A percentile compares a stretch with the other conserved stretches of the same genome.
Conservation (phyloP, 2,888 invertebrate species). For the Stramonita haemastoma region DNA sequence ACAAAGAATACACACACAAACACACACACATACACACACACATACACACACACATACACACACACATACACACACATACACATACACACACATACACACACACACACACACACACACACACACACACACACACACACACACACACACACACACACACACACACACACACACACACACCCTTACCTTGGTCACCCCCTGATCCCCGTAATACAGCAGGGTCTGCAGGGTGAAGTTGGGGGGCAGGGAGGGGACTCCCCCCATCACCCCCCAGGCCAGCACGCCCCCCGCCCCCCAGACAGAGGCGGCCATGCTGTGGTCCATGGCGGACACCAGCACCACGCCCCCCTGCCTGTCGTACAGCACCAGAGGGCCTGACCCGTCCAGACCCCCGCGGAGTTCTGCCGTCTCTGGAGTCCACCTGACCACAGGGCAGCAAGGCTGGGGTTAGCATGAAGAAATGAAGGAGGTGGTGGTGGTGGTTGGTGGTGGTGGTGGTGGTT, state of each 20-base stretch:
- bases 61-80: too few relatives aligned
- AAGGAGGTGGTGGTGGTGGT: background rate
- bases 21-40: too few relatives aligned
- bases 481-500: too few relatives aligned
- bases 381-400: constrained; percentile 58
- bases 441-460: background rate
- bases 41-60: too few relatives aligned
- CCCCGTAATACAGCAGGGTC: constrained; percentile 60
- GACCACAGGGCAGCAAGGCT: background rate
- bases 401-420: constrained; percentile 49
- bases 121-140: constrained; percentile 1
- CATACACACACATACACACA: too few relatives aligned
- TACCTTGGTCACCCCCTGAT: constrained; percentile 63
- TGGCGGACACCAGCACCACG: constrained; percentile 59
- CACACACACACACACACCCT: background rate
- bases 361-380: constrained; percentile 59
- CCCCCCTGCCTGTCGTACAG: constrained; percentile 59
- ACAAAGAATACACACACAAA: too few relatives aligned
- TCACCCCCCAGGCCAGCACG: constrained; percentile 60
- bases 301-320: constrained; percentile 54
- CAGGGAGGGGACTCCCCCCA: constrained; percentile 62
- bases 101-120: too few relatives aligned
- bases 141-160: background rate
- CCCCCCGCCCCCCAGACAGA: constrained; percentile 42
- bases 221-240: constrained; percentile 54